phyloP scores from a whole-genome alignment of 2,888 invertebrate genomes.

The Anaspis maculata region DNA sequence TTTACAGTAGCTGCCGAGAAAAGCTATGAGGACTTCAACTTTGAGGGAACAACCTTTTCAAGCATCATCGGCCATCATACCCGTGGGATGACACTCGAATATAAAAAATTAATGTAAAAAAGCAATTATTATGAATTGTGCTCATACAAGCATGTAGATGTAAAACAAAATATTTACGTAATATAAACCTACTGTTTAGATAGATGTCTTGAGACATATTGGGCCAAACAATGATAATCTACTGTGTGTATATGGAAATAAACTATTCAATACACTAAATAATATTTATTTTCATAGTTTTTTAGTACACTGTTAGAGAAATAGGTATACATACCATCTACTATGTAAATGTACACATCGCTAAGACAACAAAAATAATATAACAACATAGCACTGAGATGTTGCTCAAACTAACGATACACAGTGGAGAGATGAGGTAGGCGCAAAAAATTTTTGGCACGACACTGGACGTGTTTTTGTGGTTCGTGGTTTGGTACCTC shows the following conservation, averaged over 20 bases:
- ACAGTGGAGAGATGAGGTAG: conserved; percentile 9
- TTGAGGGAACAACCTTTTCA: conserved; percentile 51
- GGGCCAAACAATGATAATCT: no score
- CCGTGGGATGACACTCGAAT: no score
- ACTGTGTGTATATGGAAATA: no score
- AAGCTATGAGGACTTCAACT: conserved; percentile 47
- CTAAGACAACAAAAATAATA: conserved; percentile 36
- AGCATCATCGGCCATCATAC: conserved; percentile 48
- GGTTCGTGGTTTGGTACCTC: no score
- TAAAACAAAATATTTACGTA: no score
- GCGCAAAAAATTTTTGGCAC: conserved; percentile 36
- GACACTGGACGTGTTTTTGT: conserved; percentile 26
- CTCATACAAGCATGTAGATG: no score
- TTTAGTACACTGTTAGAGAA: conserved; percentile 40
- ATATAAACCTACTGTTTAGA: no score
- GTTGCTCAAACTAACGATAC: conserved; percentile 5
- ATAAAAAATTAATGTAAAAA: no score
- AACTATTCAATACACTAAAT: conserved; percentile 40
- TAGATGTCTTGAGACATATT: no score
- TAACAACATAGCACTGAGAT: conserved; percentile 19
- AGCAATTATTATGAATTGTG: no score
- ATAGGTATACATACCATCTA: conserved; percentile 41
- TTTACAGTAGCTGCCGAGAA: conserved; percentile 48
- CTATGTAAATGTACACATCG: conserved; percentile 42
- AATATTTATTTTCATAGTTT: conserved; percentile 37